Evolutionary conservation across 2,113 vertebrate genomes (phyloP), one percentile per base, ranked within the genome.

Genomic region (Haliaeetus leucogaster): DNA sequence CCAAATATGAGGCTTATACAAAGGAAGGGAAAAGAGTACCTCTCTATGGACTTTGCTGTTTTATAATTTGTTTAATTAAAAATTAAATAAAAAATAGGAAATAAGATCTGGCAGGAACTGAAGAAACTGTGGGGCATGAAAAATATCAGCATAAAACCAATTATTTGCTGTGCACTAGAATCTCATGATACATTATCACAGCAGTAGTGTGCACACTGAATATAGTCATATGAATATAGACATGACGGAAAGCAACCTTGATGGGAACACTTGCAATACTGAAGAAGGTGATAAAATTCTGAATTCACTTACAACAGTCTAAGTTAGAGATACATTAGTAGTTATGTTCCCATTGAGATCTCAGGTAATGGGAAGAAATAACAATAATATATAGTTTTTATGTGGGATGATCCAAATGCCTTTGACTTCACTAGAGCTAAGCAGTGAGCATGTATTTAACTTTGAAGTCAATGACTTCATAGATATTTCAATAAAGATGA

Each of bases 201-300:
- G 82, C 90, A 96, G 78, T 94, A 79, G 73, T 85, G 73, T 34
- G 48, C 61, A 86, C n/a, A 43, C 29, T 86, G 80, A 74, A 47
- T 74, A 29, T 7, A 92, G 83, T 55, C 65, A 67, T 56, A 86
- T 74, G 83, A 84, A 94, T 68, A 85, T 17, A 94, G 66, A 36
- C 58, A 85, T 61, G 86, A 66, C 70, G 93, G 91, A 90, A 85
- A 94, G 27, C 48, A 91, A 58, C 19, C 17, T 85, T 90, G 92
- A 96, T 85, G 34, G 58, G 48, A 96, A 63, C 53, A 48, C 71
- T 90, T 77, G 36, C 56, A 85, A 13, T 26, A 38, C n/a, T 53
- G 82, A 87, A 90, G 34, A 82, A 91, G 62, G 82, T 77, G 93
- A 93, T 95, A 96, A 96, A 96, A 95, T 72, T 93, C 56, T 82